phyloP scores from a whole-genome alignment of 2,888 invertebrate genomes.

The Arenicola marina region DNA sequence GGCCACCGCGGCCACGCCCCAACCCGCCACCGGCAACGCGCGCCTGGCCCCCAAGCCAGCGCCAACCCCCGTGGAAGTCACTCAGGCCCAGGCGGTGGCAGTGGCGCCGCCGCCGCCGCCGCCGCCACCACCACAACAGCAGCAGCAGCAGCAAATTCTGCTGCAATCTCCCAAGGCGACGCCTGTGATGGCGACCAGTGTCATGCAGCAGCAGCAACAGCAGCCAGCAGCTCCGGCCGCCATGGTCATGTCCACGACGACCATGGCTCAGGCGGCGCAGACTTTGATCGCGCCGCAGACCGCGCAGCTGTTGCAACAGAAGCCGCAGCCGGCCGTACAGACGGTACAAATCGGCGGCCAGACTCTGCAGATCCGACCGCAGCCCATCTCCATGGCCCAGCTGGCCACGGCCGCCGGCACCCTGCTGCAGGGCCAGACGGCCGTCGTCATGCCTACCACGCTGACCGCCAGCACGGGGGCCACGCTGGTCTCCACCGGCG shows the following conservation, averaged over 20 bases:
- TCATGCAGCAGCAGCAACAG: not conserved
- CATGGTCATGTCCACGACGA: not conserved
- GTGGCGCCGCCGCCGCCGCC: not conserved
- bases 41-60: too few relatives aligned
- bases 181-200: not conserved
- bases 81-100: too few relatives aligned
- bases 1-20: not conserved
- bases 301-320: constrained; percentile 3
- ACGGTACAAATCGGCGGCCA: constrained; percentile 1
- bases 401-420: not conserved
- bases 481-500: too few relatives aligned
- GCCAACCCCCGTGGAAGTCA: too few relatives aligned
- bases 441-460: not conserved
- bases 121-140: not conserved
- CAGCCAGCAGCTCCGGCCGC: not conserved
- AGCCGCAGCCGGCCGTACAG: not conserved
- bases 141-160: not conserved
- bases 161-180: not conserved
- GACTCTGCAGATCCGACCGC: not conserved
- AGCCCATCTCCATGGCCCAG: not conserved
- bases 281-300: not conserved
- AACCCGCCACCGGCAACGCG: too few relatives aligned
- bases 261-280: not conserved
- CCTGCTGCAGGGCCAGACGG: not conserved
- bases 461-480: too few relatives aligned